Base-by-base conservation (phyloP, 2,113 vertebrate species). In the Okapia johnstoni region DNA sequence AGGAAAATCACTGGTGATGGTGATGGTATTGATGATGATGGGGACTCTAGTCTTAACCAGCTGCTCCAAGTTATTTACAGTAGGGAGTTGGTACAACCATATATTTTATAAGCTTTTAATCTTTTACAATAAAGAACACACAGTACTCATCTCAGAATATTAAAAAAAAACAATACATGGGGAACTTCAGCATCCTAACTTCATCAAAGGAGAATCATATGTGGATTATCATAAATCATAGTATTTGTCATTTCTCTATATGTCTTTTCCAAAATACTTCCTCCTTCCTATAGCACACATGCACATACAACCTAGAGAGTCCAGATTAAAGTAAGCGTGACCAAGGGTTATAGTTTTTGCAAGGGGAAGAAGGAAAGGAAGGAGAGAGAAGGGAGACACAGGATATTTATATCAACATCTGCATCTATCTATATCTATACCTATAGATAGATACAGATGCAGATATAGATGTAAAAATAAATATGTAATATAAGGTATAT, bases 211-310 rank as follows among this genome's bases (percentile, higher is more conserved):
- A 94, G 58, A 96, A 50, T 80, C 96, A n/a, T 43, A 50, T 96
- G n/a, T 94, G 97, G 92, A 54, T 66, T 23, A 84, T 77, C 17
- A 50, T 97, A 73, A 96, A 93, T 96, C 77, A 60, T 4, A 73
- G 57, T 40, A 52, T 16, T 89, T 90, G 33, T 95, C 33, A 23
- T 94, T 95, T 93, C 30, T 26, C 14, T 96, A 7, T 58, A 15
- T 48, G 21, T 93, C 30, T 89, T 63, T 94, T 12, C 43, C 63
- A 26, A 33, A 28, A 33, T 15, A 23, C 9, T 79, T 90, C 88
- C 58, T 50, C 73, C 54, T 87, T 83, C 46, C 48, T 54, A 1
- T 1, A 81, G 85, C 43, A 85, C 50, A 81, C 1, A 48, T 5
- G 30, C 5, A 9, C 30, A 33, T 2, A 36, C 26, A 90, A 11